phyloP scores from a whole-genome alignment of 30 jellyfish, hydroid and myxozoan species.

The Chironex yamaguchii region DNA sequence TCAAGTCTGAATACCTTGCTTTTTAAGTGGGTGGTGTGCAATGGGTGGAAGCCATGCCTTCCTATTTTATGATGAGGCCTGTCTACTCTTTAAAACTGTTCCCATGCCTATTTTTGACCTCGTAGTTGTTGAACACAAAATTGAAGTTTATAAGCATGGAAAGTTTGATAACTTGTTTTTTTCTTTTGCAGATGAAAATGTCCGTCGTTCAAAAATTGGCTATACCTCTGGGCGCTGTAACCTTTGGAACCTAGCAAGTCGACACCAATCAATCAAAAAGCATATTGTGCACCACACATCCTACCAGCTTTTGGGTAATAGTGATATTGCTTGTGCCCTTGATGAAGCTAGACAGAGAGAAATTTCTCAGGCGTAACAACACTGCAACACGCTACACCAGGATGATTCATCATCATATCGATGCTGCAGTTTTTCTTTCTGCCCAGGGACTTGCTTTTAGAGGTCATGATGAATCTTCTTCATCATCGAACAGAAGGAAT shows the following conservation, averaged over 20 bases:
- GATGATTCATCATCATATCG: too few species aligned
- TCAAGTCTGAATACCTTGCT: too few species aligned
- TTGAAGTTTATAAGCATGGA: background rate
- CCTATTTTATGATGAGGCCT: background rate
- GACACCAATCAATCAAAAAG: too few species aligned
- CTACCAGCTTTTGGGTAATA: background rate
- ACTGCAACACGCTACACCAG: too few species aligned
- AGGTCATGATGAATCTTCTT: conserved; percentile 15
- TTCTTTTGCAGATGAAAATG: conserved; percentile 6
- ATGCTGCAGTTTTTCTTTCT: conserved; percentile 8
- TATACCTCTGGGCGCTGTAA: too few species aligned
- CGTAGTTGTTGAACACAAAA: background rate
- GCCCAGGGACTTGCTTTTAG: conserved; percentile 16
- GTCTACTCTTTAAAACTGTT: background rate
- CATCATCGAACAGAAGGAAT: background rate
- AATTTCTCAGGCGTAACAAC: too few species aligned
- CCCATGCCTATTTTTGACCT: background rate
- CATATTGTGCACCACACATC: too few species aligned
- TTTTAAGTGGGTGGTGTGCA: too few species aligned
- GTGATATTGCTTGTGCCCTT: conserved; percentile 43
- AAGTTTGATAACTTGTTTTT: background rate
- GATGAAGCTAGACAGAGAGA: conserved; percentile 65
- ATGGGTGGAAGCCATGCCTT: too few species aligned
- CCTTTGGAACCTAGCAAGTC: too few species aligned
- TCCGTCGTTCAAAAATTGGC: background rate